These are phyloP conservation scores for Arbacia lixula DNA, from an alignment of 53 echinoderm and acorn worm genomes.

Conservation along the genomic window DNA sequence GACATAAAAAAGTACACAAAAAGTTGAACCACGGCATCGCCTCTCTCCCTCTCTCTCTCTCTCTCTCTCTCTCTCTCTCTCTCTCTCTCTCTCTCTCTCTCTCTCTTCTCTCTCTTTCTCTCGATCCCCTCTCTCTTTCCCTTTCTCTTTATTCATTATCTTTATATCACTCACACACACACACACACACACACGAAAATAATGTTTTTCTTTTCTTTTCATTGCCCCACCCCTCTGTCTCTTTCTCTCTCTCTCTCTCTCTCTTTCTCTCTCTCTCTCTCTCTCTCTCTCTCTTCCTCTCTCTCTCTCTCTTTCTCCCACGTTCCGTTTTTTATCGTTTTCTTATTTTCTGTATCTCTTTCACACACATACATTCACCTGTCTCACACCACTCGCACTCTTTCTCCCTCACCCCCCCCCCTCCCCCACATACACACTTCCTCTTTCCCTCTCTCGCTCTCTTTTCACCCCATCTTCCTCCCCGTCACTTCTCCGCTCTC, in stretches of 20 bases:
- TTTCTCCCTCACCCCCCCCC: background rate
- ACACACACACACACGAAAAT: too few relatives aligned
- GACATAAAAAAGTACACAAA: constrained; percentile 7
- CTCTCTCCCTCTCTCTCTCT: background rate
- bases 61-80: background rate
- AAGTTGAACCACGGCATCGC: too few relatives aligned
- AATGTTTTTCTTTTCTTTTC: background rate
- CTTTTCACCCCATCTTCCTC: background rate
- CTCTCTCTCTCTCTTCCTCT: background rate
- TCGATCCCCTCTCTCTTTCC: too few relatives aligned
- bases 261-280: background rate
- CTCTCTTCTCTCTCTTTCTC: too few relatives aligned
- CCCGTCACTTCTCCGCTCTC: too few relatives aligned
- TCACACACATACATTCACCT: background rate
- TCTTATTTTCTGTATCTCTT: background rate
- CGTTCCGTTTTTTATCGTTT: background rate
- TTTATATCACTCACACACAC: too few relatives aligned
- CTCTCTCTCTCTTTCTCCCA: background rate
- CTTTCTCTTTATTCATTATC: too few relatives aligned
- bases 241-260: background rate
- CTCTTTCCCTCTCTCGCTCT: background rate
- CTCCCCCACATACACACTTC: too few relatives aligned
- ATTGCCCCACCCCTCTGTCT: background rate
- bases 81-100: background rate
- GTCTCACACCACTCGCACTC: background rate